Percentiles rank a stretch among this genome's conserved stretches.
Conservation (phyloP, 1,140 invertebrate species). For the Odontomachus brunneus region DNA sequence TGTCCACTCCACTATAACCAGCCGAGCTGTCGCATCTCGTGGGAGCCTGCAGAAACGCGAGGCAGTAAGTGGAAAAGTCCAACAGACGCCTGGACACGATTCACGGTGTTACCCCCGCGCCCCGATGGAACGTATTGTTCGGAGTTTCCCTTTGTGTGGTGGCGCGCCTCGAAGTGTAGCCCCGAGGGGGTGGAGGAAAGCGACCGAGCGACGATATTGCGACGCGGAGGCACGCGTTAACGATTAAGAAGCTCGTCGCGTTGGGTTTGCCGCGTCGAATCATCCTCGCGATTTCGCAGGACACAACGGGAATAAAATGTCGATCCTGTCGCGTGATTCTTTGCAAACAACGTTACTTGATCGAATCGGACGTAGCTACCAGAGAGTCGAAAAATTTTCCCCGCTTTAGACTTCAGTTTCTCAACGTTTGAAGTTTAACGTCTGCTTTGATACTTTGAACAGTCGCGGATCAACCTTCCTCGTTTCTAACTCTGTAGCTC, state of each 20-base stretch:
- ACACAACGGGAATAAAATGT: too few species aligned
- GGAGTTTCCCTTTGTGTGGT: slow-evolving; percentile 20
- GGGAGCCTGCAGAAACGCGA: slow-evolving; percentile 29
- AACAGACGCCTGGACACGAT: slow-evolving; percentile 36
- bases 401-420: too few species aligned
- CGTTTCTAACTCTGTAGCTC: too few species aligned
- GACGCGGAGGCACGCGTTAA: slow-evolving; percentile 35
- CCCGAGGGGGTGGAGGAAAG: neutral
- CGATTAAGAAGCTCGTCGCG: slow-evolving; percentile 39
- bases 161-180: neutral
- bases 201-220: slow-evolving; percentile 31
- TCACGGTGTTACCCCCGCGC: neutral
- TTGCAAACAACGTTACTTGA: too few species aligned
- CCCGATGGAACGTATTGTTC: slow-evolving; percentile 28
- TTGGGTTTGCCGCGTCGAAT: neutral
- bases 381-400: too few species aligned
- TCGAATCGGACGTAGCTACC: too few species aligned
- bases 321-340: too few species aligned
- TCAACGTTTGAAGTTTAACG: too few species aligned
- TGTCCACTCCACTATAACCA: slow-evolving; percentile 12
- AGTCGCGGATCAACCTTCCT: too few species aligned
- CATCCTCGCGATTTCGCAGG: too few species aligned
- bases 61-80: slow-evolving; percentile 38
- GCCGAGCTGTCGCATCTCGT: slow-evolving; percentile 2
- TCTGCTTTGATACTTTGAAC: too few species aligned